Evolutionary conservation across 2,113 vertebrate species (phyloP), one percentile per base, ranked within the genome.

Genomic region (Platysternon megacephalum): DNA sequence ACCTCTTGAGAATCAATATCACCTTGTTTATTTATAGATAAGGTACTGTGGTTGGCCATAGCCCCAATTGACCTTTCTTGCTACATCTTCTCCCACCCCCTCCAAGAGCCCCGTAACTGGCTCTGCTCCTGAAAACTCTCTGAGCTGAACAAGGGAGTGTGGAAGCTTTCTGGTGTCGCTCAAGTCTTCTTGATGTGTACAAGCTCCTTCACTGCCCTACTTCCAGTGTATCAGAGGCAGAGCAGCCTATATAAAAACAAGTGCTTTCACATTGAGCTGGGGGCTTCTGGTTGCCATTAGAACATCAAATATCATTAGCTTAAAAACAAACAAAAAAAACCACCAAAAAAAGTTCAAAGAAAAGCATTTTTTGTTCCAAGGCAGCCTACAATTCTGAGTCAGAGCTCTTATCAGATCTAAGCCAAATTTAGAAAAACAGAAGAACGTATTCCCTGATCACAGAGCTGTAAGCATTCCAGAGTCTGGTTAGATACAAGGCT

Each of bases 61-160:
- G 84, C 88, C 44, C 65, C 81, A 86, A 94, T 0, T 95, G 91
- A 89, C 88, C 61, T 88, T 97, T 91, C 87, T 85, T 81, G 44
- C 53, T 81, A n/a, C 26, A 89, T 58, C 11, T 78, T 88, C 42
- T 78, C 39, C 5, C 9, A 4, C 52, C 42, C 5, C 35, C 2
- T 79, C 46, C 84, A 96, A 88, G 85, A 87, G 24, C 10, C 46
- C 28, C 87, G 6, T 28, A 16, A 32, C 29, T 95, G 82, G 92
- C 89, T 86, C 49, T 84, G 89, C 55, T 85, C 21, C 81, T 96
- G 48, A 91, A 96, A 93, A 81, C 94, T 93, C 29, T 93, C 52
- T 44, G 56, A 93, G 49, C 48, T 0, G 0, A 91, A 85, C 91
- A 48, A 93, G 44, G 19, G 82, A 87, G 6, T 86, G 88, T 88